Percentiles rank a stretch among this genome's conserved stretches.
phyloP scores from a whole-genome alignment of 2,113 vertebrate species.

The Chinchilla lanigera region DNA sequence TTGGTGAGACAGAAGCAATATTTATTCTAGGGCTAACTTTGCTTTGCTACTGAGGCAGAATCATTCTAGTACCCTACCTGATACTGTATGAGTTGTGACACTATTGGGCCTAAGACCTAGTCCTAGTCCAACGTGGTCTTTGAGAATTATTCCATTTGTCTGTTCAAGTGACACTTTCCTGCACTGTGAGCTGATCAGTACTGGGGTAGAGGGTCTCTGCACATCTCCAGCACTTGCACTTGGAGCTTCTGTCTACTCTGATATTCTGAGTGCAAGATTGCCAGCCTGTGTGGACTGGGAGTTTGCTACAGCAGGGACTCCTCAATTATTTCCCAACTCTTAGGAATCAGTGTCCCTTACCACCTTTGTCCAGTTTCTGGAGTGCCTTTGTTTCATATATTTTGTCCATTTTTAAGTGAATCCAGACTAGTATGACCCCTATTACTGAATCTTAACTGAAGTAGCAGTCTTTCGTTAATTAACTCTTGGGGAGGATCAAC shows the following conservation, averaged over 20 bases:
- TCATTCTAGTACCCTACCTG: background rate
- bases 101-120: background rate
- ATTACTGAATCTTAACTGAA: conserved; percentile 32
- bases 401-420: conserved; percentile 26
- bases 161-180: background rate
- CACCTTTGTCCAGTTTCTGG: conserved; percentile 8
- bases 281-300: background rate
- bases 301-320: background rate
- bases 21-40: background rate
- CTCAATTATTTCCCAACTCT: background rate
- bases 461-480: conserved; percentile 8
- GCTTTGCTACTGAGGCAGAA: background rate
- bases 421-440: conserved; percentile 17
- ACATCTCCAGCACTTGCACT: background rate
- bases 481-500: background rate
- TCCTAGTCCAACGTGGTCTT: background rate
- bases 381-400: conserved; percentile 15
- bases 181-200: background rate
- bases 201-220: background rate
- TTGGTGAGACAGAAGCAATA: conserved; percentile 1
- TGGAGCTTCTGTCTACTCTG: background rate
- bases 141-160: background rate
- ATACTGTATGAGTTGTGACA: background rate
- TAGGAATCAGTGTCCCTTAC: background rate
- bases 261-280: background rate